Evolutionary conservation across 2,888 invertebrate species (phyloP), one percentile per base, ranked within the genome.

Genomic region (Neoscelio sp.): DNA sequence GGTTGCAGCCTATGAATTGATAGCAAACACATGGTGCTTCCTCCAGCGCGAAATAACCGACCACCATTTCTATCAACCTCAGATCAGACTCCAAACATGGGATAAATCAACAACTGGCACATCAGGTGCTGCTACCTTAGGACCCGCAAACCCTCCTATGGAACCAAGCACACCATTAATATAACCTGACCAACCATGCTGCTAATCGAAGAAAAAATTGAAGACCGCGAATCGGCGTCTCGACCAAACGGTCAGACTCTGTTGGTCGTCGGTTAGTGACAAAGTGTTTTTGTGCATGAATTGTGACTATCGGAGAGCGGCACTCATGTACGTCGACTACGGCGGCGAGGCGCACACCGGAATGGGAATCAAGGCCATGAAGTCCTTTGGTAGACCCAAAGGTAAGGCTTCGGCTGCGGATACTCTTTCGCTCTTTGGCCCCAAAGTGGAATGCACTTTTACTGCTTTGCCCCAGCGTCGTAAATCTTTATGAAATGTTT

Each of bases 311-410:
- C 33, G 33, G 8, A 44, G 68, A 71, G 13, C 76, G 67, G 78
- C 84, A 86, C 92, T 91, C 87, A 92, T 92, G 92, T 92, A 92
- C 91, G 92, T 92, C 91, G 92, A 92, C 90, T 92, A 91, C 90
- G 89, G 90, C 88, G 87, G 89, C 88, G 91, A 91, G 86, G 89
- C 91, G 85, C 91, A 90, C 91, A 91, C 91, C 92, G 95, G 95
- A 93, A 95, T 96, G 95, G 95, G 95, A 95, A 95, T 95, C 93
- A 95, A 95, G 94, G 93, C 94, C 92, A 95, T 95, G 95, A 95
- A 95, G 94, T 94, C 95, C 92, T 95, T 95, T 93, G 95, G 94
- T 93, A 95, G 95, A 94, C 94, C 94, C 91, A 95, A 95, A 95
- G 95, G 95, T 95, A 92, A 92, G 92, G 76, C 56, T 77, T 73